Evolutionary conservation across 2,797 vertebrate genomes (phyloP).

Genomic region (Cryptoprocta ferox): DNA sequence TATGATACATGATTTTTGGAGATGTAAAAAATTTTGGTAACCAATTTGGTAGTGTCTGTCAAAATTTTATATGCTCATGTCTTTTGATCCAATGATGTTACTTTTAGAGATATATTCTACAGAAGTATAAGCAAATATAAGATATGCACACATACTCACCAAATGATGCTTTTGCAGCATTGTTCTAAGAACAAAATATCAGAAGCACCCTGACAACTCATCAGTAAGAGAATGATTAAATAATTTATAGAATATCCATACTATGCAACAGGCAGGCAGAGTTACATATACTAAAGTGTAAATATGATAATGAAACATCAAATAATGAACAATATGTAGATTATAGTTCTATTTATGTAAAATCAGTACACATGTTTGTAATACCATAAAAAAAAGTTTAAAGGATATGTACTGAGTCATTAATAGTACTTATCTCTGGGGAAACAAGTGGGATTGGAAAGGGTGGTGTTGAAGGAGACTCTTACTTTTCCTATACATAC

Average conservation of each 20-base stretch:
- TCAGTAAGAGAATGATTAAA: neutral
- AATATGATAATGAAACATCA: neutral
- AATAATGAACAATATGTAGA: neutral
- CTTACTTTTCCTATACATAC: neutral
- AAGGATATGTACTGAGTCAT: neutral
- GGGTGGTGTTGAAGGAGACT: neutral
- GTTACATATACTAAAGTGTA: neutral
- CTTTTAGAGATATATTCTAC: neutral
- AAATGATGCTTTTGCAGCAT: neutral
- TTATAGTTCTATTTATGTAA: neutral
- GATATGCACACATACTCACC: neutral
- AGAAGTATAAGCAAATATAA: slow-evolving; percentile 4
- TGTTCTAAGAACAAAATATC: neutral
- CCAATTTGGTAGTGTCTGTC: neutral
- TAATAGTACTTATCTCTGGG: neutral
- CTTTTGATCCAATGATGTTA: neutral
- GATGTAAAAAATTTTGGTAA: neutral
- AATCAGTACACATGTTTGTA: neutral
- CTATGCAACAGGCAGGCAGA: neutral
- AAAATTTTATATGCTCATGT: neutral
- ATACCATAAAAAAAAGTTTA: neutral
- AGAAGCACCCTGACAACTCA: neutral
- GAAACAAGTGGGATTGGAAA: neutral
- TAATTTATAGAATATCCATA: neutral
- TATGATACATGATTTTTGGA: neutral